Evolutionary conservation across 2,888 invertebrate species (phyloP), one percentile per base, ranked within the genome.

Genomic region (Gonocerus acuteangulatus): DNA sequence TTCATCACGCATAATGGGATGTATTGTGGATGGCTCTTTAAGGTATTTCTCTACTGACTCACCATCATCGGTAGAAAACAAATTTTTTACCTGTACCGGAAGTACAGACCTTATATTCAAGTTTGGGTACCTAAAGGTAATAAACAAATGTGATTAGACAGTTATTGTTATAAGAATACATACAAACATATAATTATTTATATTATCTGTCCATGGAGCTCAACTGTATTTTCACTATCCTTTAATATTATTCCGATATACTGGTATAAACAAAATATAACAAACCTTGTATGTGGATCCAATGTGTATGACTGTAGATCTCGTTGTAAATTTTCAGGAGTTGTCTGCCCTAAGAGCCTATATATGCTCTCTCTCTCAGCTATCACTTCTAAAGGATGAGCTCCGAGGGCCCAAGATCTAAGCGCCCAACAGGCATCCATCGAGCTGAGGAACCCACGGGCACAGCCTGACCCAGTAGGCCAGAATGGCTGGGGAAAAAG

Each of bases 381-480:
- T 56, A 99, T 76, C 19, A 95, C 89, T 70, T 88, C 86, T 15
- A 95, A 77, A 0, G 92, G 85, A 64, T 89, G 87, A 59, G 77
- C 73, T 1, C 82, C 82, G 45, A 77, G 77, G 0, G 86, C 84
- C 89, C 92, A 95, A 61, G 87, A 79, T 68, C 89, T 83, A 62
- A 96, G 85, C 66, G 93, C 90, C 94, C 97, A 99, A 13, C 92
- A 93, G 0, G 95, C 89, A 78, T 99, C 97, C 75, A 97, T 82
- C 2, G 93, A 91, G 18, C 95, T 93, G 1, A 99, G 80, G 74
- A 97, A 97, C 13, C 97, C 97, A 60, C 97, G 82, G 0, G 96
- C 97, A 77, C 95, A 95, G 1, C 99, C 99, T 2, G 95, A 95
- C 0, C 99, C 99, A 0, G 95, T 96, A 3, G 97, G 99, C 97